phyloP scores from a whole-genome alignment of 2,888 invertebrate genomes.

The Merodon equestris region DNA sequence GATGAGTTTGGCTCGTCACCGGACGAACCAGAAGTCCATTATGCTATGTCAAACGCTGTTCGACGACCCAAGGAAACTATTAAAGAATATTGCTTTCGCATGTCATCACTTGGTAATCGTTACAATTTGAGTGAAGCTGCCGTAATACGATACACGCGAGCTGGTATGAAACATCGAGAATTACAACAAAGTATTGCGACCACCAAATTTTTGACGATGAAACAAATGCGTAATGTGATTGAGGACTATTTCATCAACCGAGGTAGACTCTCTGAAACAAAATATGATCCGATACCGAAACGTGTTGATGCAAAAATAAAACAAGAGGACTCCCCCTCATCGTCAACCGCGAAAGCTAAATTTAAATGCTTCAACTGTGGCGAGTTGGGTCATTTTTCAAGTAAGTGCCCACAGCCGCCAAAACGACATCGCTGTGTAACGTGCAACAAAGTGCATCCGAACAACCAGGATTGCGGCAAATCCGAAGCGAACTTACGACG shows the following conservation, averaged over 20 bases:
- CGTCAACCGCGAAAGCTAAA: constrained; percentile 10
- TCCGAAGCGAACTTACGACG: constrained; percentile 30
- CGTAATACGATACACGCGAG: constrained; percentile 29
- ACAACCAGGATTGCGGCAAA: constrained; percentile 31
- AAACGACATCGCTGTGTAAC: constrained; percentile 31
- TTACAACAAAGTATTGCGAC: constrained; percentile 30
- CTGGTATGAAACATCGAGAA: constrained; percentile 31
- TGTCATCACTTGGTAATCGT: constrained; percentile 29
- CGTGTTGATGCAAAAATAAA: constrained; percentile 15
- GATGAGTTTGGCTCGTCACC: constrained; percentile 35
- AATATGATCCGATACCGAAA: constrained; percentile 22
- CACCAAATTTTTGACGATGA: constrained; percentile 3
- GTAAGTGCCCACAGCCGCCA: constrained; percentile 26
- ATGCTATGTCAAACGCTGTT: constrained; percentile 24
- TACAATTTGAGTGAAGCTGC: constrained; percentile 34
- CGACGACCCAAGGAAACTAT: constrained; percentile 26
- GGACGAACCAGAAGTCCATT: constrained; percentile 34
- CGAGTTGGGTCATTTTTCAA: constrained; percentile 30
- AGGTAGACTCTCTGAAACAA: constrained; percentile 14
- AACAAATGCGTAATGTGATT: constrained; percentile 22
- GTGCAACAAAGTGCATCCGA: constrained; percentile 39
- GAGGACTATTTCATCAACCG: constrained; percentile 30
- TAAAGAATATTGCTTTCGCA: constrained; percentile 39
- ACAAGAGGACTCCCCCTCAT: constrained; percentile 16
- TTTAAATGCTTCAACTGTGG: constrained; percentile 33